Base-by-base conservation (phyloP, 2,888 invertebrate species). In the Lottia gigantea region DNA sequence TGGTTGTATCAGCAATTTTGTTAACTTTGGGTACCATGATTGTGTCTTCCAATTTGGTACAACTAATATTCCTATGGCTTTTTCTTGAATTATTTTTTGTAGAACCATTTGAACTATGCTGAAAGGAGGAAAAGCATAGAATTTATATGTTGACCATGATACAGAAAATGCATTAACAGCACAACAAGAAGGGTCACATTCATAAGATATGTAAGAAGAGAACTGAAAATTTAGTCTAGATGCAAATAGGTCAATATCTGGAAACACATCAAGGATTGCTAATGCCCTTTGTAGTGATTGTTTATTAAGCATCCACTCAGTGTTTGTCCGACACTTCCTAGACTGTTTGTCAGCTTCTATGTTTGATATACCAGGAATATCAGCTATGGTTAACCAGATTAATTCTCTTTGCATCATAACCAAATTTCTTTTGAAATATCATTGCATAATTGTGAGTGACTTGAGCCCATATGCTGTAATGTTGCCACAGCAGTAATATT, bases 51-150 rank as follows among this genome's bases (percentile, higher is more conserved):
- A 74, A 14, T 61, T 40, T 23, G 74, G 68, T 15, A 66, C 66
- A 15, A 74, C 55, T 25, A 74, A 31, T 12, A 74, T 15, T 26
- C 65, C 61, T 3, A 15, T 69, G 11, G 40, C 72, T 46, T 25
- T 26, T 14, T 74, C 72, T 40, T 61, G 19, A 15, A 46, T 14
- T 1, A 71, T 64, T 26, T 74, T 72, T 62, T 74, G 68, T 11
- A 75, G 19, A 0, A 66, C 66, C 45, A 15, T 14, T 8, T 14
- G 23, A 12, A 73, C 46, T 15, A 71, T 15, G 46, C 64, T 61
- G 55, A 68, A 71, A 69, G 71, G 73, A 23, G 73, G 73, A 61
- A 75, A 72, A 2, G 72, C 68, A 70, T 72, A 74, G 26, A 72
- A 66, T 15, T 19, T 15, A 25, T n/a, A 45, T 15, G 46, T 15